Evolutionary conservation across 2,797 vertebrate species (phyloP).

Genomic region (Avahi laniger): DNA sequence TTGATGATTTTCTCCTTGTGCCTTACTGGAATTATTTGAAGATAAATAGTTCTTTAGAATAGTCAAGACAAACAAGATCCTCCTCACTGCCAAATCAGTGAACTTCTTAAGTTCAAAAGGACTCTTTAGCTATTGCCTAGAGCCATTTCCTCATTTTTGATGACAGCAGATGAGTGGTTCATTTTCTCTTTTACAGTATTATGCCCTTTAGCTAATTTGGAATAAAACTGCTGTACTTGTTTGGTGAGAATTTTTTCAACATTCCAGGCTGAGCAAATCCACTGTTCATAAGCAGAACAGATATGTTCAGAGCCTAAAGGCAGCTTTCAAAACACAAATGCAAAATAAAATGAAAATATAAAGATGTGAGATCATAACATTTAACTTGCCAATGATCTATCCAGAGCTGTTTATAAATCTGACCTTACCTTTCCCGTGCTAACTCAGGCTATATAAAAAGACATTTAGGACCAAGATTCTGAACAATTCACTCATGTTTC

Average conservation of each 20-base stretch:
- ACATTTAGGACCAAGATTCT: background rate
- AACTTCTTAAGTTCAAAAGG: conserved; percentile 68
- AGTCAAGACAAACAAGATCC: conserved; percentile 37
- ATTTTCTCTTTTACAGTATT: conserved; percentile 80
- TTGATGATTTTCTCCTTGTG: background rate
- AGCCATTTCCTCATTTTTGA: conserved; percentile 78
- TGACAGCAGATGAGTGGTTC: conserved; percentile 80
- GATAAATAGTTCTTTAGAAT: conserved; percentile 45
- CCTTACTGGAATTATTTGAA: conserved; percentile 28
- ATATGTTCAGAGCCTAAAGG: conserved; percentile 71
- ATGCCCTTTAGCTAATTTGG: conserved; percentile 81
- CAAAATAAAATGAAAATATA: background rate
- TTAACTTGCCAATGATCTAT: background rate
- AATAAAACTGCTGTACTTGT: conserved; percentile 80
- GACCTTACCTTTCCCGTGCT: background rate
- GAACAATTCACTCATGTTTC: background rate
- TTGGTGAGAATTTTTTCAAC: conserved; percentile 79
- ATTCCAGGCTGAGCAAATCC: conserved; percentile 77
- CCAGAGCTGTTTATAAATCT: background rate
- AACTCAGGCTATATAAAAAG: background rate
- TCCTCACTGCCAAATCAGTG: background rate
- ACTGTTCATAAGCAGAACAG: conserved; percentile 81
- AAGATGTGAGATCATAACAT: background rate
- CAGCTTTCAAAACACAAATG: conserved; percentile 26
- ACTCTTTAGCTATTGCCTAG: conserved; percentile 71